Percentiles rank a stretch among this genome's conserved stretches.
phyloP scores from a whole-genome alignment of 2,888 invertebrate species.

The Adelognathus sp. region DNA sequence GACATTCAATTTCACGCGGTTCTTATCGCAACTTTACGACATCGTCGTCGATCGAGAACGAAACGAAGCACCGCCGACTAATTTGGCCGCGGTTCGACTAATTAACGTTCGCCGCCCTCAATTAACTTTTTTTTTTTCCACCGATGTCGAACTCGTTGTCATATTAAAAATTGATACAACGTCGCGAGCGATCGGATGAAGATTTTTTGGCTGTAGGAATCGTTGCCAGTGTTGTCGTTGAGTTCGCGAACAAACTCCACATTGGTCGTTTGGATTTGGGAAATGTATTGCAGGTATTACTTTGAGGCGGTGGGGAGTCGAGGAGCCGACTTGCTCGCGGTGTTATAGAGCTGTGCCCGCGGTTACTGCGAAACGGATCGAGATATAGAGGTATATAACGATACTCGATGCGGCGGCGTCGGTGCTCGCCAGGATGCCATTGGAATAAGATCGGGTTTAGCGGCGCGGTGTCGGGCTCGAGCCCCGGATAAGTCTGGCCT shows the following conservation, averaged over 20 bases:
- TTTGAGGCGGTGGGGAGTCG: neutral
- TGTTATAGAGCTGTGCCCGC: constrained; percentile 15
- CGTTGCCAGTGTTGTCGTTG: constrained; percentile 12
- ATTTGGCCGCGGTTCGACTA: constrained; percentile 56
- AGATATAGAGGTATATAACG: constrained; percentile 48
- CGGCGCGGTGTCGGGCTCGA: constrained; percentile 80
- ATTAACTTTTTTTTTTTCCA: constrained; percentile 24
- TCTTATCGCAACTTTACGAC: constrained; percentile 64
- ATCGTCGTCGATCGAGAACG: constrained; percentile 58
- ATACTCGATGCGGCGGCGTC: constrained; percentile 35
- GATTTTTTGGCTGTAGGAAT: neutral
- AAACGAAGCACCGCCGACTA: constrained; percentile 56
- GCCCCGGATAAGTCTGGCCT: constrained; percentile 80
- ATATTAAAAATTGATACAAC: neutral
- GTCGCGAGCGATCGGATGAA: neutral
- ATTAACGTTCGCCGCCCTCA: constrained; percentile 54
- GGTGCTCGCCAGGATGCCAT: constrained; percentile 73
- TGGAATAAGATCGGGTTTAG: constrained; percentile 81
- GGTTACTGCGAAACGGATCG: constrained; percentile 51
- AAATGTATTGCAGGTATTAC: constrained; percentile 52
- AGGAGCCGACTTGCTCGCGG: constrained; percentile 21
- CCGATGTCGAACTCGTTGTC: neutral
- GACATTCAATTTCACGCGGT: constrained; percentile 62
- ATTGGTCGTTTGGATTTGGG: constrained; percentile 42
- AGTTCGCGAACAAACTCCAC: constrained; percentile 38